These are phyloP conservation scores for Caenorhabditis sp. DNA, from an alignment of 2,888 invertebrate species.

Conservation along the genomic window DNA sequence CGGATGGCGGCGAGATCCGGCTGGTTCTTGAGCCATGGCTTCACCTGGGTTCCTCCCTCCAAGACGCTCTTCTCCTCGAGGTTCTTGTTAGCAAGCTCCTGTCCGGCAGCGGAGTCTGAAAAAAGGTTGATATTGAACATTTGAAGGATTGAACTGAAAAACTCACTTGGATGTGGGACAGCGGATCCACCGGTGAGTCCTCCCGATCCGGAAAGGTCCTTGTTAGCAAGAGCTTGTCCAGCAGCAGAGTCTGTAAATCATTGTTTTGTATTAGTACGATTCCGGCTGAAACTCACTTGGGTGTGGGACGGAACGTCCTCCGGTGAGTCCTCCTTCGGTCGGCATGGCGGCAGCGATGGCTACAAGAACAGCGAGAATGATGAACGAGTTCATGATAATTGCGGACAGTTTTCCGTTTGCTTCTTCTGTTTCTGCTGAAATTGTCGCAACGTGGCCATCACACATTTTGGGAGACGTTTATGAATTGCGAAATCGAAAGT, in stretches of 20 bases:
- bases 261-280: neutral
- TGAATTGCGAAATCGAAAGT: conserved; percentile 10
- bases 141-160: neutral
- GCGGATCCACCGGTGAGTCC: conserved; percentile 34
- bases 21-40: conserved; percentile 63
- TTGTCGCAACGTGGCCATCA: conserved; percentile 27
- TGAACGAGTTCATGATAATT: conserved; percentile 33
- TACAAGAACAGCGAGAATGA: conserved; percentile 46
- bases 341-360: conserved; percentile 45
- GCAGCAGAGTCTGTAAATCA: conserved; percentile 49
- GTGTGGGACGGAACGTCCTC: conserved; percentile 54
- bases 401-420: too few species aligned
- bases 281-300: conserved; percentile 28
- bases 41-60: conserved; percentile 61
- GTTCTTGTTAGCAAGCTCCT: conserved; percentile 42
- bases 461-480: neutral
- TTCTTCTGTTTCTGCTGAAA: conserved; percentile 37
- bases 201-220: conserved; percentile 26
- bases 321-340: conserved; percentile 45
- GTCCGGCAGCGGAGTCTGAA: conserved; percentile 56
- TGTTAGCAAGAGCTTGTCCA: conserved; percentile 49
- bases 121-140: neutral
- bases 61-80: conserved; percentile 54
- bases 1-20: conserved; percentile 49
- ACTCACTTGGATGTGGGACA: conserved; percentile 51